Percentiles rank a stretch among this genome's conserved stretches.
Conservation (phyloP, 2,797 vertebrate species). For the Gymnoscopelus microlampas region DNA sequence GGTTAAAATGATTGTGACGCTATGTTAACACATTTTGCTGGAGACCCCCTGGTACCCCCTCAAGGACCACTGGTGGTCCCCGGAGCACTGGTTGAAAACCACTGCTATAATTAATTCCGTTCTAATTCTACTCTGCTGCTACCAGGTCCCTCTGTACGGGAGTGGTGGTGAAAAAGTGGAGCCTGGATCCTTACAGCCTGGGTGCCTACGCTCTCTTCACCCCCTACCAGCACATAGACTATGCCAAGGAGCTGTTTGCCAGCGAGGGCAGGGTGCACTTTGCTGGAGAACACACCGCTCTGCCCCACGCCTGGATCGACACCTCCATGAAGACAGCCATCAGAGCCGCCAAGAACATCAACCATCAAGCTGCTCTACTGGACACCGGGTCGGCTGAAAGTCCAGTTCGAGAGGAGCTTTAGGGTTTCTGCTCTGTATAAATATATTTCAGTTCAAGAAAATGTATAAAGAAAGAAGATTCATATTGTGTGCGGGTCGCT, state of each 20-base stretch:
- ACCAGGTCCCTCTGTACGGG: slow-evolving; percentile 61
- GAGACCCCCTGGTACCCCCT: too few species aligned
- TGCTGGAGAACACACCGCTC: slow-evolving; percentile 80
- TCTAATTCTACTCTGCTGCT: too few species aligned
- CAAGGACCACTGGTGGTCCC: too few species aligned
- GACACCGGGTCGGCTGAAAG: rapidly evolving
- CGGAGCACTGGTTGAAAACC: too few species aligned
- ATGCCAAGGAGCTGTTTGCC: slow-evolving; percentile 56
- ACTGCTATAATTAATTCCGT: too few species aligned
- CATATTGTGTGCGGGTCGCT: not conserved
- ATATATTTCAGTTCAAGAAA: too few species aligned
- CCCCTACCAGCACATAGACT: slow-evolving; percentile 73
- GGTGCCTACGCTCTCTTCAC: slow-evolving; percentile 77
- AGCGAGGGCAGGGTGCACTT: slow-evolving; percentile 77
- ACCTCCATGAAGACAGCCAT: slow-evolving; percentile 82
- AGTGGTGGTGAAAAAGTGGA: slow-evolving; percentile 79
- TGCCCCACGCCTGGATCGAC: slow-evolving; percentile 85
- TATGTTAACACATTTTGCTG: too few species aligned
- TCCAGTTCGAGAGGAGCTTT: slow-evolving; percentile 9
- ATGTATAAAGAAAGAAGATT: too few species aligned
- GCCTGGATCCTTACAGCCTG: slow-evolving; percentile 67
- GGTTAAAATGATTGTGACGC: too few species aligned
- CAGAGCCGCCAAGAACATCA: slow-evolving; percentile 72
- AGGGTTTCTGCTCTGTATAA: not conserved
- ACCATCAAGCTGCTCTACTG: not conserved